These are phyloP conservation scores for Heterotis niloticus DNA, from an alignment of 2,113 vertebrate species.

Conservation along the genomic window DNA sequence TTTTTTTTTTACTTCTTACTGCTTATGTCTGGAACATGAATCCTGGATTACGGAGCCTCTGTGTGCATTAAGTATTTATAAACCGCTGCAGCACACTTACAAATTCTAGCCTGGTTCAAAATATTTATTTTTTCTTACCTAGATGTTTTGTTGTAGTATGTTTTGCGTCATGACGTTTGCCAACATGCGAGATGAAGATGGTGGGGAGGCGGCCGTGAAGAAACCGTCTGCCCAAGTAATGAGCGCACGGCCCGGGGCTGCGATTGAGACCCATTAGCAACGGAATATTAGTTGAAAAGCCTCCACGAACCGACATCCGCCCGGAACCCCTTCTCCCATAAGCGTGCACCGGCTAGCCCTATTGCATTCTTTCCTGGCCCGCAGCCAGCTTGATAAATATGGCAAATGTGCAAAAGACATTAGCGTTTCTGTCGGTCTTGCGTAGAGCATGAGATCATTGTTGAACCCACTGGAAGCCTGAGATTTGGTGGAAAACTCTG, in stretches of 20 bases:
- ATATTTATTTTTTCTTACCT: too few relatives aligned
- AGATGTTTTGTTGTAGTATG: too few relatives aligned
- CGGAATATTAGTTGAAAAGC: background rate
- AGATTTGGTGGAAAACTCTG: slow-evolving; percentile 7
- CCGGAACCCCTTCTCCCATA: background rate
- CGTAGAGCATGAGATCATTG: slow-evolving; percentile 68
- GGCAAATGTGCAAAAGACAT: slow-evolving; percentile 63
- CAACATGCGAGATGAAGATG: too few relatives aligned
- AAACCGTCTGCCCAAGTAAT: background rate
- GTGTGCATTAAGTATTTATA: too few relatives aligned
- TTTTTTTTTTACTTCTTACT: too few relatives aligned
- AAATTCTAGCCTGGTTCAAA: too few relatives aligned
- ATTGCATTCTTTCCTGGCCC: background rate
- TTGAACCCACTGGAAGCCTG: background rate
- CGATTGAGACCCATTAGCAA: background rate
- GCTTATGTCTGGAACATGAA: too few relatives aligned
- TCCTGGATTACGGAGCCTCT: too few relatives aligned
- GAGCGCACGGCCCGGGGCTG: background rate
- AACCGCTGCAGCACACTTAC: too few relatives aligned
- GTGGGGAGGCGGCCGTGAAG: too few relatives aligned
- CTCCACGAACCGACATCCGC: slow-evolving; percentile 24
- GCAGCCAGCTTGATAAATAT: slow-evolving; percentile 25
- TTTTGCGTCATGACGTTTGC: too few relatives aligned
- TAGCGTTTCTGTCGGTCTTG: slow-evolving; percentile 59
- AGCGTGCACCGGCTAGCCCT: background rate